A percentile compares a stretch with the other conserved stretches of the same genome.
phyloP scores from a whole-genome alignment of 2,888 invertebrate genomes.

The Sarcophaga subvicina region DNA sequence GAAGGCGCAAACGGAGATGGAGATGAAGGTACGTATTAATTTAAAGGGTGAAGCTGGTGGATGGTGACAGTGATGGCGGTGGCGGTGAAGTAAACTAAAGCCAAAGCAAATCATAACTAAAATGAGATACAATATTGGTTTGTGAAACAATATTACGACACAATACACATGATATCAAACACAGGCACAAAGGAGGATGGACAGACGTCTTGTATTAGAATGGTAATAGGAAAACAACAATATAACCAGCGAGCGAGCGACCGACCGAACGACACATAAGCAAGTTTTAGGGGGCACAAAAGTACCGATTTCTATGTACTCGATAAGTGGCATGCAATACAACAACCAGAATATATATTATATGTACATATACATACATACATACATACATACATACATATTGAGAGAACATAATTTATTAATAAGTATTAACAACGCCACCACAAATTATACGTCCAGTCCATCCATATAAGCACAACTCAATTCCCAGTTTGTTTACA shows the following conservation, averaged over 20 bases:
- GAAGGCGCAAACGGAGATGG: too few relatives aligned
- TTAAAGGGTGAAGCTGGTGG: too few relatives aligned
- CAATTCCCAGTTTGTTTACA: neutral
- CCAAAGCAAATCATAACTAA: constrained; percentile 14
- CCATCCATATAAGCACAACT: too few relatives aligned
- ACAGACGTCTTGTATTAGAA: constrained; percentile 17
- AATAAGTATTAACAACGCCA: neutral
- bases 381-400: neutral
- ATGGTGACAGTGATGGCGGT: too few relatives aligned
- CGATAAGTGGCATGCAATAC: neutral
- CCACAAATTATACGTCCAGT: neutral
- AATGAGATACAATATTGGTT: constrained; percentile 45
- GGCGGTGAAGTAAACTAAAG: too few relatives aligned
- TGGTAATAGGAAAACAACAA: constrained; percentile 50
- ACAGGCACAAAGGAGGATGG: too few relatives aligned
- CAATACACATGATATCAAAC: constrained; percentile 13
- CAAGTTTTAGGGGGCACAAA: neutral
- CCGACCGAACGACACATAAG: too few relatives aligned
- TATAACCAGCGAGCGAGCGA: neutral
- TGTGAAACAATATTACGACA: constrained; percentile 32
- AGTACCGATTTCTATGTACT: neutral
- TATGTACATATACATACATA: neutral
- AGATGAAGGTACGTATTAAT: too few relatives aligned
- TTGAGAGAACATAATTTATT: neutral
- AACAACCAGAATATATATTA: neutral